Conservation (phyloP, 2,888 invertebrate species). For the Napeogenes inachia region DNA sequence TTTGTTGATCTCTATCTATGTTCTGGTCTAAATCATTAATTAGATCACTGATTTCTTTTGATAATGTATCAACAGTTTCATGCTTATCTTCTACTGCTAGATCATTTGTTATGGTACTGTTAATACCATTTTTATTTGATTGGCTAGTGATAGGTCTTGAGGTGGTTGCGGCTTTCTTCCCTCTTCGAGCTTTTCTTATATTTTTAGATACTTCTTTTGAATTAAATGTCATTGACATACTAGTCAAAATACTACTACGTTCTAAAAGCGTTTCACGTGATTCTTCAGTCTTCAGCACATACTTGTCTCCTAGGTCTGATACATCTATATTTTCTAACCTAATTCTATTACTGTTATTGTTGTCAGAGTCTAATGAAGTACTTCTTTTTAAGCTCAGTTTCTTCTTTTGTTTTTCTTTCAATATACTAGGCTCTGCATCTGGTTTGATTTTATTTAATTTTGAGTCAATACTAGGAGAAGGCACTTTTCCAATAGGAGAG, state of each 20-base stretch:
- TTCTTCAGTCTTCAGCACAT: conserved; percentile 78
- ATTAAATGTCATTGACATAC: conserved; percentile 76
- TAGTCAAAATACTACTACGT: conserved; percentile 73
- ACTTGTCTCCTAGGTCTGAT: conserved; percentile 77
- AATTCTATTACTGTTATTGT: conserved; percentile 75
- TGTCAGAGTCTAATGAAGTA: conserved; percentile 75
- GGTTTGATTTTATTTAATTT: conserved; percentile 61
- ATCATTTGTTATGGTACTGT: conserved; percentile 44
- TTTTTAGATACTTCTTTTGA: conserved; percentile 70
- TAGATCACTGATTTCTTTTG: conserved; percentile 70
- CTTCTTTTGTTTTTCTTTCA: conserved; percentile 61
- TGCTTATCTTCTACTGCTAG: conserved; percentile 51
- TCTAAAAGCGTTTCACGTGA: conserved; percentile 67
- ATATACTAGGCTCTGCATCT: conserved; percentile 57
- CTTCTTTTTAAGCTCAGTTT: conserved; percentile 73
- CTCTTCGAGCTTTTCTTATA: conserved; percentile 68
- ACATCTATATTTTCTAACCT: conserved; percentile 69
- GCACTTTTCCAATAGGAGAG: conserved; percentile 75
- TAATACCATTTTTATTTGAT: conserved; percentile 37
- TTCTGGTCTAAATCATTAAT: conserved; percentile 68
- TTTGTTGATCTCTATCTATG: conserved; percentile 57
- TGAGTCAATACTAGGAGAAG: conserved; percentile 68
- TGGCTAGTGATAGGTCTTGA: conserved; percentile 37
- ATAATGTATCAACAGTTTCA: conserved; percentile 65
- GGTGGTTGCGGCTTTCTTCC: conserved; percentile 61